Percentiles rank a stretch among this genome's conserved stretches.
These are phyloP conservation scores for Chironomus riparius DNA, from an alignment of 2,888 invertebrate species.

Conservation along the genomic window DNA sequence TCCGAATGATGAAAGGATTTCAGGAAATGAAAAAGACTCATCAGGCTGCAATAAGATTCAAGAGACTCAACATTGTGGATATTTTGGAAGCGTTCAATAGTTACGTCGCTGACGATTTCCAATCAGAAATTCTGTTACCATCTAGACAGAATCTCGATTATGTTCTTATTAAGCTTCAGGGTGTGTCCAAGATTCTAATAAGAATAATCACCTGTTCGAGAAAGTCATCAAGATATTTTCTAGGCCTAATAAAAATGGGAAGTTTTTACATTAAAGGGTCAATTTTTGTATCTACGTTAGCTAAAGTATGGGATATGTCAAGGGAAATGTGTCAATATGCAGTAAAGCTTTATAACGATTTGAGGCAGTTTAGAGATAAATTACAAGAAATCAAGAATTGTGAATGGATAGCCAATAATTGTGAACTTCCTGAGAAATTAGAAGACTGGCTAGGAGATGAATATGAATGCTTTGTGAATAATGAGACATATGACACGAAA, in stretches of 20 bases:
- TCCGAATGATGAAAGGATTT: conserved; percentile 12
- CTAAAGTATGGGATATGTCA: background rate
- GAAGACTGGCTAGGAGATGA: conserved; percentile 8
- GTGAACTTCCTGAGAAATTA: background rate
- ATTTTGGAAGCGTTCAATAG: conserved; percentile 2
- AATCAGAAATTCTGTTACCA: background rate
- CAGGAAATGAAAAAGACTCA: conserved; percentile 18
- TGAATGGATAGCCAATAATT: background rate
- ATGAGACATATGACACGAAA: conserved; percentile 8
- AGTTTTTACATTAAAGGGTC: conserved; percentile 17
- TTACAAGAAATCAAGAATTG: background rate
- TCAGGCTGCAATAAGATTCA: background rate
- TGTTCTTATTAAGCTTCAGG: conserved; percentile 8
- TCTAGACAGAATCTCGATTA: conserved; percentile 14
- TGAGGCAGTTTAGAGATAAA: background rate
- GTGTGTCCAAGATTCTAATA: background rate
- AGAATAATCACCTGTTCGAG: background rate
- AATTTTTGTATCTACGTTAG: background rate
- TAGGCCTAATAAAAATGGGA: conserved; percentile 5
- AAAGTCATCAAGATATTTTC: background rate
- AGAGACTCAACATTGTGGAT: background rate
- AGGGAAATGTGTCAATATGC: background rate
- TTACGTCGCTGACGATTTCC: background rate
- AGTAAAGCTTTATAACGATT: background rate
- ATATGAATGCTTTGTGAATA: background rate